Percentiles rank a stretch among this genome's conserved stretches.
Evolutionary conservation across 2,797 vertebrate species (phyloP).

Genomic region (Manis pentadactyla): DNA sequence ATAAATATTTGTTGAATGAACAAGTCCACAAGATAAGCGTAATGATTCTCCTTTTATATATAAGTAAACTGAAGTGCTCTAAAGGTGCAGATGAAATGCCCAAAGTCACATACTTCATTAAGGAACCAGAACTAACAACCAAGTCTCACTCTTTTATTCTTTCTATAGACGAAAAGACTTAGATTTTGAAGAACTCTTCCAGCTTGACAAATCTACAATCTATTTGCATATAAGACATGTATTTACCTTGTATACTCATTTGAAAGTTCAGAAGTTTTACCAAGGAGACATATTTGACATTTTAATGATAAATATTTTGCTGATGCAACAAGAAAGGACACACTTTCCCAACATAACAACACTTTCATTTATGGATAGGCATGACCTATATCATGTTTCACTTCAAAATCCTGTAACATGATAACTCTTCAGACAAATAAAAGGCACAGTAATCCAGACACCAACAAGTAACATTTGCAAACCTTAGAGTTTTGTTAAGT

Average conservation of each 20-base stretch:
- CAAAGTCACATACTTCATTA: background rate
- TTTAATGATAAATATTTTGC: slow-evolving; percentile 56
- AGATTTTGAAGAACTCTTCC: background rate
- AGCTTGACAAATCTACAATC: background rate
- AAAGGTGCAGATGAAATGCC: background rate
- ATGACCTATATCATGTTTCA: slow-evolving; percentile 47
- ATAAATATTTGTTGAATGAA: slow-evolving; percentile 18
- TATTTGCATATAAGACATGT: background rate
- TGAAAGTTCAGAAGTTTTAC: slow-evolving; percentile 46
- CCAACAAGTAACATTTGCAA: slow-evolving; percentile 48
- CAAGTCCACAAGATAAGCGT: background rate
- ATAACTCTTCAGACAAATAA: slow-evolving; percentile 47
- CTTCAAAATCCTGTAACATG: slow-evolving; percentile 30
- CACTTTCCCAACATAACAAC: background rate
- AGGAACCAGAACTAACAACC: background rate
- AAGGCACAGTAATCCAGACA: slow-evolving; percentile 41
- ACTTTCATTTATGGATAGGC: background rate
- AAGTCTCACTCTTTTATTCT: background rate
- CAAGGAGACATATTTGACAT: slow-evolving; percentile 17
- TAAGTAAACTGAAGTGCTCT: background rate
- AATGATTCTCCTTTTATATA: background rate
- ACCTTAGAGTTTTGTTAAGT: slow-evolving; percentile 6
- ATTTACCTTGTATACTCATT: background rate
- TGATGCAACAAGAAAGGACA: background rate
- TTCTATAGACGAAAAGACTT: background rate